These are phyloP conservation scores for Conus betulinus DNA, from an alignment of 1,140 invertebrate genomes.

Conservation along the genomic window DNA sequence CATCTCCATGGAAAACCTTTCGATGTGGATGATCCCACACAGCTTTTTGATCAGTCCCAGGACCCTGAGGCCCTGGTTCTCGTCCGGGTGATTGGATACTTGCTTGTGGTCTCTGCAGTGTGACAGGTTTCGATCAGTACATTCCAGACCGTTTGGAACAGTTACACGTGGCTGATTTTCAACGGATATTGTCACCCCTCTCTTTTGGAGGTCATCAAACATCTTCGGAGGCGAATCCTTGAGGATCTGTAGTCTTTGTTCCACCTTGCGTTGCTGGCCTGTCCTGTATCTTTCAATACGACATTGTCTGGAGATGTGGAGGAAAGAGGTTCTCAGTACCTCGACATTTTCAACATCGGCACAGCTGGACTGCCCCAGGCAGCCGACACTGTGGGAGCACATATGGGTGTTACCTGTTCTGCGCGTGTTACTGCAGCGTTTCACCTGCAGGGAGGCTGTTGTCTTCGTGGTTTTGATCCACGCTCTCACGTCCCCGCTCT, in stretches of 20 bases:
- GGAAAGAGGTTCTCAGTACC: background rate
- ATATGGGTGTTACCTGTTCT: background rate
- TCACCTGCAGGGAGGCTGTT: background rate
- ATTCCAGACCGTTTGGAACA: background rate
- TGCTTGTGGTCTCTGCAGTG: too few species aligned
- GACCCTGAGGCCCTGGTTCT: too few species aligned
- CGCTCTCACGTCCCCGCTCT: background rate
- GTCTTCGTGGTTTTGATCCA: background rate
- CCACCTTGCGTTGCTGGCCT: background rate
- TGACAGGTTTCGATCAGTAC: too few species aligned
- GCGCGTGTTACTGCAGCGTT: background rate
- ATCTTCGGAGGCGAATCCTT: background rate
- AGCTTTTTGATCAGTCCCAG: too few species aligned
- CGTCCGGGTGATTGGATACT: too few species aligned
- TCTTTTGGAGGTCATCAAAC: background rate
- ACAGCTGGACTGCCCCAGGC: background rate
- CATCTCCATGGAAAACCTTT: too few species aligned
- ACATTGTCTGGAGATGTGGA: background rate
- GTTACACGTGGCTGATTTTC: background rate
- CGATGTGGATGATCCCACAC: too few species aligned
- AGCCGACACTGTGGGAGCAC: background rate
- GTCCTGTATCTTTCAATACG: background rate
- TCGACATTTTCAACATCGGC: background rate
- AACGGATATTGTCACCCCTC: background rate
- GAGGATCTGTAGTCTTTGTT: background rate